A percentile compares a stretch with the other conserved stretches of the same genome.
Evolutionary conservation across 2,888 invertebrate genomes (phyloP).

Genomic region (Pristionchus japonicus): DNA sequence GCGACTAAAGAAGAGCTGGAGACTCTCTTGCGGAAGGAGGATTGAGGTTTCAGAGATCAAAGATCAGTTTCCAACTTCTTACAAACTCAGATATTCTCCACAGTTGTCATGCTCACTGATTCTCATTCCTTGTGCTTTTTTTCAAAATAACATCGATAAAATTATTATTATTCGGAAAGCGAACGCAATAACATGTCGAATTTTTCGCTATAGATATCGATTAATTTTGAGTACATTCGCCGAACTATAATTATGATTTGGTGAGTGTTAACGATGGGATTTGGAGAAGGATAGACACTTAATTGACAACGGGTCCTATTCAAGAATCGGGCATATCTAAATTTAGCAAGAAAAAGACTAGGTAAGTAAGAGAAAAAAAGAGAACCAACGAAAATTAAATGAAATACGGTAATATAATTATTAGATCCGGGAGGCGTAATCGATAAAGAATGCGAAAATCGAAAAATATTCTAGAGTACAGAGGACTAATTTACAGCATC

Average conservation of each 20-base stretch:
- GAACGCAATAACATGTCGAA: background rate
- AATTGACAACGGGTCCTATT: background rate
- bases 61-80: background rate
- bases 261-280: background rate
- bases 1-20: background rate
- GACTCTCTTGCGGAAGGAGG: constrained; percentile 10
- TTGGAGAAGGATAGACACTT: background rate
- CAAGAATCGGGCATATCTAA: background rate
- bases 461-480: background rate
- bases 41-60: constrained; percentile 23
- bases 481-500: background rate
- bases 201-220: constrained; percentile 1
- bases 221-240: background rate
- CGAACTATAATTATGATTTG: background rate
- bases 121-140: background rate
- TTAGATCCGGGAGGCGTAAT: constrained; percentile 21
- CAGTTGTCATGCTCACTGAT: constrained; percentile 3
- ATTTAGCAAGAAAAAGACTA: background rate
- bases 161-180: background rate
- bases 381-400: background rate
- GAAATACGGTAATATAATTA: background rate
- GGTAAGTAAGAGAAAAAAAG: background rate
- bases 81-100: constrained; percentile 26
- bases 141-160: background rate
- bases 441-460: constrained; percentile 16